phyloP scores from a whole-genome alignment of 2,113 vertebrate species.

The Oxygymnocypris stewartii region DNA sequence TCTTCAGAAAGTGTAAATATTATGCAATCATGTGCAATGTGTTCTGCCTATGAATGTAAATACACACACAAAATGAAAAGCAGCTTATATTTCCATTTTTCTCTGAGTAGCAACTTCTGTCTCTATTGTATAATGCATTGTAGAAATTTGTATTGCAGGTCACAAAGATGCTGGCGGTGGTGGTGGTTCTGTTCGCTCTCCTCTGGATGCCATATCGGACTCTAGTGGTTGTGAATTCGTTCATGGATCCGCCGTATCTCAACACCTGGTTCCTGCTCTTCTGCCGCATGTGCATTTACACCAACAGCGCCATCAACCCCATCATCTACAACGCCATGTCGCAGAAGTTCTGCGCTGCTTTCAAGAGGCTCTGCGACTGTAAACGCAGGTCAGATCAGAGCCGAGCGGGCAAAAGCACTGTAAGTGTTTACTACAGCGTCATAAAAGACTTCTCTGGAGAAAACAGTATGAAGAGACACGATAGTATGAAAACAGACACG shows the following conservation, averaged over 20 bases:
- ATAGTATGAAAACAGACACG: not conserved
- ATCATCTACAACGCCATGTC: slow-evolving; percentile 57
- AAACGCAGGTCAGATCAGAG: slow-evolving; percentile 3
- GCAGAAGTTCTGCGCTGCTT: slow-evolving; percentile 64
- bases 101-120: no score
- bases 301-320: slow-evolving; percentile 67
- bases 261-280: slow-evolving; percentile 68
- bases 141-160: slow-evolving; percentile 51
- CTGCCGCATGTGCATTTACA: slow-evolving; percentile 62
- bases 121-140: not conserved
- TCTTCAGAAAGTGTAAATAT: not conserved
- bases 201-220: slow-evolving; percentile 67
- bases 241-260: slow-evolving; percentile 59
- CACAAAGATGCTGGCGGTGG: slow-evolving; percentile 65
- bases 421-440: slow-evolving; percentile 46
- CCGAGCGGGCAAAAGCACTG: not conserved
- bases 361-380: slow-evolving; percentile 62
- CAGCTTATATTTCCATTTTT: no score
- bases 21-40: not conserved
- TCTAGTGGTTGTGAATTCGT: slow-evolving; percentile 65
- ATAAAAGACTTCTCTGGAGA: slow-evolving; percentile 42
- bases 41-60: no score
- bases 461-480: not conserved
- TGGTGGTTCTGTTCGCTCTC: slow-evolving; percentile 62
- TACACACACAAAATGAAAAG: no score